Conservation (phyloP, 2,797 vertebrate genomes). For the Falco concolor region DNA sequence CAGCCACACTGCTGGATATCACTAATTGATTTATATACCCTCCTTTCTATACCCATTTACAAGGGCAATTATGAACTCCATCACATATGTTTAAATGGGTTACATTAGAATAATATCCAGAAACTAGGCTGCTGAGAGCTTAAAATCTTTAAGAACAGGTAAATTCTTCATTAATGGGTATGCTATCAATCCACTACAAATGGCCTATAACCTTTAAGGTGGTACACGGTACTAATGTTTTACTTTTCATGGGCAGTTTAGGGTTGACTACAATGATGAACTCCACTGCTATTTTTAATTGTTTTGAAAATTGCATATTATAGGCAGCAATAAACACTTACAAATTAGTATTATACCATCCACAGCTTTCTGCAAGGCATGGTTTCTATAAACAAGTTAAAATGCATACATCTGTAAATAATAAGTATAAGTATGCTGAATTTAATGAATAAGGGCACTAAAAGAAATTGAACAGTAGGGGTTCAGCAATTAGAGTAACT, state of each 20-base stretch:
- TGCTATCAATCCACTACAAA: slow-evolving; percentile 14
- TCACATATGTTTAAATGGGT: slow-evolving; percentile 43
- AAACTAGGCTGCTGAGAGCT: slow-evolving; percentile 21
- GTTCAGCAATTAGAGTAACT: slow-evolving; percentile 70
- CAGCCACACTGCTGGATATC: slow-evolving; percentile 41
- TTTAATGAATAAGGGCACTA: slow-evolving; percentile 75
- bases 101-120: slow-evolving; percentile 30
- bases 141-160: slow-evolving; percentile 53
- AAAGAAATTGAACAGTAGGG: slow-evolving; percentile 75
- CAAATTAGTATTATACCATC: slow-evolving; percentile 39
- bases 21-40: slow-evolving; percentile 67
- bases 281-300: slow-evolving; percentile 27
- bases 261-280: slow-evolving; percentile 17
- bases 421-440: slow-evolving; percentile 70
- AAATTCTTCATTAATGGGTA: slow-evolving; percentile 25
- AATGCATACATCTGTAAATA: slow-evolving; percentile 76
- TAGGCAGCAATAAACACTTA: slow-evolving; percentile 62
- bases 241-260: slow-evolving; percentile 28
- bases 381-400: slow-evolving; percentile 68
- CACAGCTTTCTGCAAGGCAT: slow-evolving; percentile 65
- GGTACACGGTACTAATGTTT: background rate
- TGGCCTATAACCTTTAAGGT: background rate
- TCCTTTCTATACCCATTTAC: slow-evolving; percentile 52
- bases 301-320: slow-evolving; percentile 61
- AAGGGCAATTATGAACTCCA: slow-evolving; percentile 60